Base-by-base conservation (phyloP, 2,113 vertebrate species). In the Lepus europaeus region DNA sequence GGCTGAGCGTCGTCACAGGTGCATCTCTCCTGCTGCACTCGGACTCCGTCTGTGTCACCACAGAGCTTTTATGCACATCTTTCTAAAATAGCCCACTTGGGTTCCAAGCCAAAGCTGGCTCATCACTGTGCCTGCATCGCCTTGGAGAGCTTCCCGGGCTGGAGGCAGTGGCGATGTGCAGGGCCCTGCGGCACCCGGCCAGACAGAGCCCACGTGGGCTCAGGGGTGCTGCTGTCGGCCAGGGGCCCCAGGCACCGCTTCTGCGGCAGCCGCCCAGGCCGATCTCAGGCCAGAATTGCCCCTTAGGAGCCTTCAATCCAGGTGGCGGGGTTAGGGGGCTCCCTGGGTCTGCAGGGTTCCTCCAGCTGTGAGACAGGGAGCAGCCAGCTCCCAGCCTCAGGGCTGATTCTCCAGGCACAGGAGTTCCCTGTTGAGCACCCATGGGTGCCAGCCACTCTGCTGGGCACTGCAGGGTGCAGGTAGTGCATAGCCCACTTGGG, bases 31-130 rank as follows among this genome's bases (percentile, higher is more conserved):
- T 25, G 45, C 2, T 9, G 22, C 86, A 11, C 17, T 3, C n/a
- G 51, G n/a, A n/a, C n/a, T 8, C 2, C 19, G 20, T 78, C 72
- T 33, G 8, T 20, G 74, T 89, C 89, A 36, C 79, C 4, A 68
- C 82, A 29, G 22, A 6, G 87, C 94, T 83, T 88, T 63, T 70
- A 70, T 69, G 56, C 39, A 76, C 29, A 39, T n/a, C 83, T 88
- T 92, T 95, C 94, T 89, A 97, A 97, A 96, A 96, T 96, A 96
- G 93, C 91, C 56, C 23, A 0, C 61, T 90, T 85, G 23, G 96
- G 87, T 61, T 93, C 79, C 39, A 0, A 12, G 91, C 87, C 19
- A 1, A 19, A 63, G 93, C 87, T 39, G 22, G 79, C 93, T 94
- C 76, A 17, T 84, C 56, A 2, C 69, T 3, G 22, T 89, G 16